phyloP scores from a whole-genome alignment of 2,888 invertebrate genomes.

The Entomobrya multifasciata region DNA sequence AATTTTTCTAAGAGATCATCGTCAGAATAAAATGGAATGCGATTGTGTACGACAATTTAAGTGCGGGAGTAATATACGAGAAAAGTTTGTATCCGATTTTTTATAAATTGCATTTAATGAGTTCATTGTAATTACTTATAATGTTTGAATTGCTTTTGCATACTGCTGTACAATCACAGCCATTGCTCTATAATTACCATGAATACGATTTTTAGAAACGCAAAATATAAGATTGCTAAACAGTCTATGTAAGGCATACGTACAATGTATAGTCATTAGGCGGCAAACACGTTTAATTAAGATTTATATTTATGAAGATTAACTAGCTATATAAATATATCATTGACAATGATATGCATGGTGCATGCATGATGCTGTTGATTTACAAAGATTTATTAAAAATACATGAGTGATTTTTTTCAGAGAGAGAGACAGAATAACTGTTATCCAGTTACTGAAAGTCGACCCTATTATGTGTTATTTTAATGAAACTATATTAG shows the following conservation, averaged over 20 bases:
- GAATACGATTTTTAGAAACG: no score
- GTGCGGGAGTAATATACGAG: slow-evolving; percentile 16
- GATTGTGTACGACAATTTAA: background rate
- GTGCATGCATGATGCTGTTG: slow-evolving; percentile 40
- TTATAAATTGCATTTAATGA: no score
- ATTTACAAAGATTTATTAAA: slow-evolving; percentile 21
- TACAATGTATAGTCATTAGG: no score
- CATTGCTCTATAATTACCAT: no score
- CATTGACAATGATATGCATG: slow-evolving; percentile 30
- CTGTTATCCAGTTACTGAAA: background rate
- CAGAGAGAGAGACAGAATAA: background rate
- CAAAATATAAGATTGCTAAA: no score
- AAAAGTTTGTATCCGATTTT: background rate
- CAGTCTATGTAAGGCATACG: no score
- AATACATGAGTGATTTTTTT: background rate
- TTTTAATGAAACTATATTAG: background rate
- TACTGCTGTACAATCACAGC: no score
- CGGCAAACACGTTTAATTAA: no score
- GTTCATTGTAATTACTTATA: no score
- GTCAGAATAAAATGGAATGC: background rate
- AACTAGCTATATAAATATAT: background rate
- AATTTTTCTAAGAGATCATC: background rate
- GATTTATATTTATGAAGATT: no score
- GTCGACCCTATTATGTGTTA: background rate
- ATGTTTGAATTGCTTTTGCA: no score